A percentile compares a stretch with the other conserved stretches of the same genome.
Conservation (phyloP, 1,140 invertebrate genomes). For the Lethrus apterus region DNA sequence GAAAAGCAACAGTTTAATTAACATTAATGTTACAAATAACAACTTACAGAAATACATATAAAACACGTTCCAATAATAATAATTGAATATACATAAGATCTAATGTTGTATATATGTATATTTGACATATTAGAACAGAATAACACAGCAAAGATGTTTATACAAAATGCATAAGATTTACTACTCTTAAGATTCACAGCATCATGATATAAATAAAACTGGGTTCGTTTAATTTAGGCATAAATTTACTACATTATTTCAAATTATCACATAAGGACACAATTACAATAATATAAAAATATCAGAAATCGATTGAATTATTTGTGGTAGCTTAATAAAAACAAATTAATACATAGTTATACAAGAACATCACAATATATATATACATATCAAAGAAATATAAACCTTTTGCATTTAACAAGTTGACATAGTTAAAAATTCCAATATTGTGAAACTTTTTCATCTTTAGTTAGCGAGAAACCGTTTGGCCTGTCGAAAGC, state of each 20-base stretch:
- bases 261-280: too few species aligned
- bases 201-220: too few species aligned
- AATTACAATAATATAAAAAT: too few species aligned
- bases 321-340: too few species aligned
- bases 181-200: too few species aligned
- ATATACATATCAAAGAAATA: not conserved
- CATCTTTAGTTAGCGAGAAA: slow-evolving; percentile 43
- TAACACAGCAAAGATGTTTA: not conserved
- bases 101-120: too few species aligned
- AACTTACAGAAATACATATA: slow-evolving; percentile 6
- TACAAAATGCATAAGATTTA: slow-evolving; percentile 7
- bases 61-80: slow-evolving; percentile 4
- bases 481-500: slow-evolving; percentile 53
- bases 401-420: slow-evolving; percentile 4
- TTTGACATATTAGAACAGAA: too few species aligned
- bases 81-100: slow-evolving; percentile 2
- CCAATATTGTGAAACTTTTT: slow-evolving; percentile 49
- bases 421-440: slow-evolving; percentile 27
- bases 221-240: too few species aligned
- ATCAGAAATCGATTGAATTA: too few species aligned
- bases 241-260: too few species aligned
- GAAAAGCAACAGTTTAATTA: slow-evolving; percentile 7
- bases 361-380: not conserved
- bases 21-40: slow-evolving; percentile 7
- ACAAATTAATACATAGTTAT: too few species aligned